phyloP scores from a whole-genome alignment of 2,888 invertebrate genomes.

The Didymodactylos carnosus region DNA sequence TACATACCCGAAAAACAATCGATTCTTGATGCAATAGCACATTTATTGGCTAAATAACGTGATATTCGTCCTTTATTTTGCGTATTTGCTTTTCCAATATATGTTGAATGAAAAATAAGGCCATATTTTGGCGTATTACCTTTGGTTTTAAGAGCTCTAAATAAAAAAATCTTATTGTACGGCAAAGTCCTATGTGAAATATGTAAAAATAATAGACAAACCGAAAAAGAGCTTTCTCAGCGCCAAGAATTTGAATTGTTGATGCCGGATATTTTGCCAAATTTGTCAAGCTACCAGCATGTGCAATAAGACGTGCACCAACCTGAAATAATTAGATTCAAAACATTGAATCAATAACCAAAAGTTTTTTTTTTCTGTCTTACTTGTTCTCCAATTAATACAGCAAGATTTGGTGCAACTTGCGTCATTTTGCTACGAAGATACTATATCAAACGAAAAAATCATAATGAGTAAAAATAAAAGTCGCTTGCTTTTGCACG shows the following conservation, averaged over 20 bases:
- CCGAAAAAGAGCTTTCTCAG: conserved; percentile 86
- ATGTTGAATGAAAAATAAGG: conserved; percentile 83
- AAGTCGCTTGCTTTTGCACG: too few relatives aligned
- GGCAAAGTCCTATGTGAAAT: too few relatives aligned
- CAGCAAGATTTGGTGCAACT: conserved; percentile 81
- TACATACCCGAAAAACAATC: conserved; percentile 74
- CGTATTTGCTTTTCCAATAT: conserved; percentile 76
- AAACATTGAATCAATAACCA: not conserved
- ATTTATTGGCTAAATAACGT: conserved; percentile 90
- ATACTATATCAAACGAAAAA: conserved; percentile 43
- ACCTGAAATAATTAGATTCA: conserved; percentile 40
- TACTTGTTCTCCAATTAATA: conserved; percentile 74
- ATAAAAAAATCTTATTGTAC: conserved; percentile 18
- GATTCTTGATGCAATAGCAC: conserved; percentile 87
- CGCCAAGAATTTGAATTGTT: conserved; percentile 88
- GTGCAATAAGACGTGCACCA: conserved; percentile 85
- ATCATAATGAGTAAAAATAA: too few relatives aligned
- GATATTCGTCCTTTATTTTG: conserved; percentile 94
- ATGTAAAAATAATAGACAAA: conserved; percentile 21
- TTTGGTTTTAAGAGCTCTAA: conserved; percentile 66
- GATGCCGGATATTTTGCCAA: conserved; percentile 95
- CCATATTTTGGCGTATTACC: conserved; percentile 96
- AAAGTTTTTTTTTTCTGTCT: not conserved
- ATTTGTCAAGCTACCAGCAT: conserved; percentile 93
- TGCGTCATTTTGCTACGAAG: conserved; percentile 71